Evolutionary conservation across 2,888 invertebrate species (phyloP), one percentile per base, ranked within the genome.

Genomic region (Campaea margaritaria): DNA sequence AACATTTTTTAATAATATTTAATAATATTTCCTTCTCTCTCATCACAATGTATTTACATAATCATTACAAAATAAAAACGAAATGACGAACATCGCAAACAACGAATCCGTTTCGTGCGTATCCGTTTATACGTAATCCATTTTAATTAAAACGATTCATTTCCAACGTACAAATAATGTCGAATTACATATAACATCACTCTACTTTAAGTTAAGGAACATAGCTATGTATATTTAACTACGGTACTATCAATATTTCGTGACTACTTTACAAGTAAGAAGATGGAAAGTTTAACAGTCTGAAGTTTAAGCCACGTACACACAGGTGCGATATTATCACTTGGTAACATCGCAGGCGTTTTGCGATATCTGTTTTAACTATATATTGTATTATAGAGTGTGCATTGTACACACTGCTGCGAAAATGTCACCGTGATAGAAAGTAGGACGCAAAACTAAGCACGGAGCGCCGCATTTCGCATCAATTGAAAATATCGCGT

Each of bases 41-140:
- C 10, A 68, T 82, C 85, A 87, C 83, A 85, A 81, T 87, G 28
- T 91, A 91, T 92, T 85, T 91, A 92, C 91, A 92, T 88, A 88
- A 85, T 31, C 85, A 84, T 81, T 85, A 87, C 82, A 82, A 3
- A 76, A n/a, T n/a, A n/a, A n/a, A 38, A 75, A 78, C 74, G 16
- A 41, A 41, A 73, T 69, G 60, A 65, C 55, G 48, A 74, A 70
- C 57, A 56, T 57, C 42, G 62, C 65, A 64, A 73, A 64, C 64
- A 64, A 65, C 67, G 67, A 64, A 65, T 61, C 65, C 61, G 55
- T 53, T 58, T 68, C 54, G 46, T 42, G 14, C 41, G 48, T 48
- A 56, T 54, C 44, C 16, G n/a, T 21, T 48, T 36, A 21, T 14
- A 31, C 58, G 15, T 36, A 48, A 48, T 52, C 58, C 39, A 14